Conservation (phyloP, 2,113 vertebrate genomes). For the Mesembrinibis cayennensis region DNA sequence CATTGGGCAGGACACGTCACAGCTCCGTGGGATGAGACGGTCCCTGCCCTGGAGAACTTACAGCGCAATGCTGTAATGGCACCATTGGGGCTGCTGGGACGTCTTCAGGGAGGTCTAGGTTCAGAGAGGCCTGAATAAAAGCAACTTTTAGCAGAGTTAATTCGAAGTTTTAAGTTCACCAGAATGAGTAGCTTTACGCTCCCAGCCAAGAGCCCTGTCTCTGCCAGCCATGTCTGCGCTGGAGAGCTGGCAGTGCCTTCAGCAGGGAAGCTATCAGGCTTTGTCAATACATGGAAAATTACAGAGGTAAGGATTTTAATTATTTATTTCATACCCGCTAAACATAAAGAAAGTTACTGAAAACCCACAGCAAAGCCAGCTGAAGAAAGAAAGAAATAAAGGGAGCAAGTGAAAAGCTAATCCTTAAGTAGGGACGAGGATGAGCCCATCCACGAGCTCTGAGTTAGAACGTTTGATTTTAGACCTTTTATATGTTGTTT, state of each 20-base stretch:
- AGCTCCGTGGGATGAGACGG: not conserved
- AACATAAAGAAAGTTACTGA: not conserved
- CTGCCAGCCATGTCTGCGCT: not conserved
- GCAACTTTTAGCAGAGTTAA: not conserved
- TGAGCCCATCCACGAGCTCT: not conserved
- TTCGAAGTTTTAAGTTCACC: not conserved
- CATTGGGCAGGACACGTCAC: not conserved
- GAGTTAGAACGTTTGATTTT: not conserved
- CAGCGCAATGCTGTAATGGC: accelerated
- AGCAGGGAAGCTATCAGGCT: not conserved
- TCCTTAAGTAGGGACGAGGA: not conserved
- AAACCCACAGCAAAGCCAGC: not conserved
- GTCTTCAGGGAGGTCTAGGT: not conserved
- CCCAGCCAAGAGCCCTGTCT: not conserved
- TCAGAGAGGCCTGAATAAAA: not conserved
- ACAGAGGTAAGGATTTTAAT: not conserved
- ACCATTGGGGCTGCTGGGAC: not conserved
- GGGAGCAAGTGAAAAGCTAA: not conserved
- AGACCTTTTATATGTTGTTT: not conserved
- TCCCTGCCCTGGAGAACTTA: not conserved
- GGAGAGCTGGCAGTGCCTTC: not conserved
- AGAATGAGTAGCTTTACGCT: not conserved
- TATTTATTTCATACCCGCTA: not conserved
- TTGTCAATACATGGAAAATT: not conserved
- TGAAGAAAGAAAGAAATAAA: not conserved